A percentile compares a stretch with the other conserved stretches of the same genome.
Evolutionary conservation across 1,140 invertebrate species (phyloP).

Genomic region (Zeugodacus cucurbitae): DNA sequence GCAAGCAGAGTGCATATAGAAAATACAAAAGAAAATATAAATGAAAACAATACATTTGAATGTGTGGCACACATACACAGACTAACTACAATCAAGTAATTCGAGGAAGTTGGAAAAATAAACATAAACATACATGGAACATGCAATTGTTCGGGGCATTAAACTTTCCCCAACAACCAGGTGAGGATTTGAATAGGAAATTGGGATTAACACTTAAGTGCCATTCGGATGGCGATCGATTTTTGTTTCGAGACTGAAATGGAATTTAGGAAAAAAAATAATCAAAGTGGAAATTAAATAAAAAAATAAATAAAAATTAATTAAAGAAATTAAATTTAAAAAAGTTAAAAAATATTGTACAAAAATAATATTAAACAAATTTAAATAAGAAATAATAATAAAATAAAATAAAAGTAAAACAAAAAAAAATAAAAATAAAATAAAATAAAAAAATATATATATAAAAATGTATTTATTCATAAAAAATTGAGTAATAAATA

Average conservation of each 20-base stretch:
- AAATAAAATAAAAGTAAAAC: background rate
- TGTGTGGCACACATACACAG: background rate
- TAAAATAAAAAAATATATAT: no score
- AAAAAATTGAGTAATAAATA: no score
- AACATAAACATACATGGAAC: background rate
- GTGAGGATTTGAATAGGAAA: background rate
- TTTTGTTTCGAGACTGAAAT: background rate
- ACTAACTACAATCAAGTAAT: background rate
- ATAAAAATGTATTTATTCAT: no score
- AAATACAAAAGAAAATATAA: background rate
- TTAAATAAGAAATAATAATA: background rate
- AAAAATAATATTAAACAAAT: background rate
- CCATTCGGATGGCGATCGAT: background rate
- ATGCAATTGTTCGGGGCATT: background rate
- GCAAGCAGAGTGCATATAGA: background rate
- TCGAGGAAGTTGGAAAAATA: background rate
- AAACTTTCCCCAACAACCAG: background rate
- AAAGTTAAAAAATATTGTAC: no score
- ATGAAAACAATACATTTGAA: background rate
- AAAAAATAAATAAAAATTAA: no score
- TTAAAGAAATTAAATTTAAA: no score
- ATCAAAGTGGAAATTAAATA: background rate
- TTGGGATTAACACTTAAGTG: constrained; percentile 15
- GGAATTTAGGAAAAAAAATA: background rate
- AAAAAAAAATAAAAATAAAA: background rate